These are phyloP conservation scores for Porites divaricata DNA, from an alignment of 92 coral and sea anemone species.

Conservation along the genomic window DNA sequence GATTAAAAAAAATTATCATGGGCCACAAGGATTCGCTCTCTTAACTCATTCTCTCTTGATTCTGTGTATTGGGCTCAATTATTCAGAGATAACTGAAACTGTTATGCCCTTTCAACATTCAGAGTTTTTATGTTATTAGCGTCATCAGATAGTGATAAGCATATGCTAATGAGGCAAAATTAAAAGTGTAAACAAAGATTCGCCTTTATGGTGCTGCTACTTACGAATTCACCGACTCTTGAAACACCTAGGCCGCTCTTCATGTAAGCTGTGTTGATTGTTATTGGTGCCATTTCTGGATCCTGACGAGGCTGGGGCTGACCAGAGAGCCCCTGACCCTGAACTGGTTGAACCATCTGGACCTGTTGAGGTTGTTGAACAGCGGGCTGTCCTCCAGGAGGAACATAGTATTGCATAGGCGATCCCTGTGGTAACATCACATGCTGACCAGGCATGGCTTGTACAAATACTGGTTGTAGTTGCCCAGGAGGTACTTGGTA, in stretches of 20 bases:
- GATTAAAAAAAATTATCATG: no score
- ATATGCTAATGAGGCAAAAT: no score
- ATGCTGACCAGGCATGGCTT: background rate
- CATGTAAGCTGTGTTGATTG: background rate
- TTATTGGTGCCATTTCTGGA: background rate
- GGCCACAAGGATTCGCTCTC: no score
- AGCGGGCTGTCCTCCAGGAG: slow-evolving; percentile 2
- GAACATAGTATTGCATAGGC: background rate
- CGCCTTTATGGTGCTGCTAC: background rate
- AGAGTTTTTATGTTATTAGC: no score
- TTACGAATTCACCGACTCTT: background rate
- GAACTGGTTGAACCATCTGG: background rate
- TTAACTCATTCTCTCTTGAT: no score
- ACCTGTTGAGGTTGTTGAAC: background rate
- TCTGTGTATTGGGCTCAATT: no score
- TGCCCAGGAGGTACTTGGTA: slow-evolving; percentile 22
- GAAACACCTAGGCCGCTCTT: background rate
- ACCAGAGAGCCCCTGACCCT: background rate
- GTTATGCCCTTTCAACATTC: no score
- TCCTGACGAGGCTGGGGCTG: background rate
- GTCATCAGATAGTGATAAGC: no score
- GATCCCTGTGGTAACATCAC: slow-evolving; percentile 15
- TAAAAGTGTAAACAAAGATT: no score
- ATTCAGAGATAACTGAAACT: no score
- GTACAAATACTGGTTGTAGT: slow-evolving; percentile 10